Evolutionary conservation across 2,888 invertebrate species (phyloP), one percentile per base, ranked within the genome.

Genomic region (Apamea anceps): DNA sequence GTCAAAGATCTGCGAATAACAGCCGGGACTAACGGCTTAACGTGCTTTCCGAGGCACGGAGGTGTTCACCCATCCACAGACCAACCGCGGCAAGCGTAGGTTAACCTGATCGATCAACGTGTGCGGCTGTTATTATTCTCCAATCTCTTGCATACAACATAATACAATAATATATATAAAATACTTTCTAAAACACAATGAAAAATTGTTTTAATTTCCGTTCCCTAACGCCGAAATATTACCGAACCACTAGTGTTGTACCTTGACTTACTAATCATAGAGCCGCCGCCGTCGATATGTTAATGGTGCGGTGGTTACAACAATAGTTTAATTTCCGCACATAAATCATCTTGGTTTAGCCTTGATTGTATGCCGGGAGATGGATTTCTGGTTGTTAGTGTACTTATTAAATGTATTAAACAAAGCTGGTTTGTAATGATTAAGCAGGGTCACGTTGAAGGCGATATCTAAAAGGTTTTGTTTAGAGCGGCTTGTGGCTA

Each of bases 321-420:
- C 91, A 92, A 93, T 89, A 86, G 90, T 85, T 89, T 90, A 87
- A 91, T 92, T 91, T 89, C 82, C 81, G 82, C 75, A 73, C 68
- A 86, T 93, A 90, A 91, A 92, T 92, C 90, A 91, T 91, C 63
- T 71, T 18, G 51, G 37, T 57, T 51, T 42, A 13, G 21, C 60
- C 70, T 54, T 72, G 66, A 82, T 83, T 77, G 66, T 83, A n/a
- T 6, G 0, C 77, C 75, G 45, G 75, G 85, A 85, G 85, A 67
- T 75, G 28, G 63, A 65, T 65, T 68, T 45, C 28, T 62, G 65
- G 10, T 68, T 77, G 60, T 54, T 63, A 77, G 6, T 66, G 13
- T 37, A 37, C 13, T 21, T 77, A 28, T 15, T 68, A 13, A 37
- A 48, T 57, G 15, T 66, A 37, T 62, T 63, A 15, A 21, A 25